Conservation (phyloP, 2,113 vertebrate genomes). For the Actinemys pallida region DNA sequence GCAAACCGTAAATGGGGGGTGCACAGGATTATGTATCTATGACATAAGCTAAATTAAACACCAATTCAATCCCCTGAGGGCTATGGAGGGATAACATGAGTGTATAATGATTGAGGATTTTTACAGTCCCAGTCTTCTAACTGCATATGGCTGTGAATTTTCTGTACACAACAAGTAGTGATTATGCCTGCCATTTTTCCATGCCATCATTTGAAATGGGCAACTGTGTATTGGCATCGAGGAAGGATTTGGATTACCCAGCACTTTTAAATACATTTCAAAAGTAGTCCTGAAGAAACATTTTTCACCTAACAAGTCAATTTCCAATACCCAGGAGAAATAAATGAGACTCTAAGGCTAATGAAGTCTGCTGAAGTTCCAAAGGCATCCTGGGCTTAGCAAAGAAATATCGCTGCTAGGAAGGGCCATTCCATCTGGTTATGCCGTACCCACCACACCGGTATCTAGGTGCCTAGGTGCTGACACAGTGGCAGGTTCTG, state of each 20-base stretch:
- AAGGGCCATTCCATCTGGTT: neutral
- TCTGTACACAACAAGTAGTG: neutral
- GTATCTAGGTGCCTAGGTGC: neutral
- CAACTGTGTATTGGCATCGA: neutral
- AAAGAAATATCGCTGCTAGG: neutral
- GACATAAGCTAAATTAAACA: neutral
- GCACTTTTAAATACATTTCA: neutral
- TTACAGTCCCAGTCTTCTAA: neutral
- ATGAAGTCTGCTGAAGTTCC: neutral
- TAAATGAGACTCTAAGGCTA: neutral
- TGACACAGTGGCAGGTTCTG: neutral
- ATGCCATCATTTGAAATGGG: neutral
- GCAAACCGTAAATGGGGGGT: neutral
- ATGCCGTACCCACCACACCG: neutral
- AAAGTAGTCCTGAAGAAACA: neutral
- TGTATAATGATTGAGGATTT: neutral
- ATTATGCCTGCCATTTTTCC: rapidly evolving
- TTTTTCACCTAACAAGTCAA: neutral
- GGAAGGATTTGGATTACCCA: neutral
- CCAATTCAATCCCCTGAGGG: neutral
- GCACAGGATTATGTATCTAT: neutral
- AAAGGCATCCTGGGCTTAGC: neutral
- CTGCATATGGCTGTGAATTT: neutral
- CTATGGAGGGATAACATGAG: neutral
- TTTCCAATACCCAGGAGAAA: rapidly evolving